Evolutionary conservation across 2,797 vertebrate species (phyloP).

Genomic region (Microctenopoma stevenorrisi): DNA sequence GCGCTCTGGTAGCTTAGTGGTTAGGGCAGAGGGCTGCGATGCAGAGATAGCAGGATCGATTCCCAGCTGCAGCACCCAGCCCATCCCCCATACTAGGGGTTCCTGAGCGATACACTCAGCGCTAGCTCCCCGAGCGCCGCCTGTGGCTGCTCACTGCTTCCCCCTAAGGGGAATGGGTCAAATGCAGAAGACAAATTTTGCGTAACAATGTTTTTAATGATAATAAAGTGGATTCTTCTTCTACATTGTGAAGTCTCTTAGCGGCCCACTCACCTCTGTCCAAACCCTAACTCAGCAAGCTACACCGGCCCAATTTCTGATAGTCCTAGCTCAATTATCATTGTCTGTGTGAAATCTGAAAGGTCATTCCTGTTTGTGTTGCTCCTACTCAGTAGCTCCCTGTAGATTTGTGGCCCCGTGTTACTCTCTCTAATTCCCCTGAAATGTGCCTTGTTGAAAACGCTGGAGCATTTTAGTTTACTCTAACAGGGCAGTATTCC

Average conservation of each 20-base stretch:
- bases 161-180: too few species aligned
- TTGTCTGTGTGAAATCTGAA: background rate
- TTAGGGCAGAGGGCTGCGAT: too few species aligned
- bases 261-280: conserved; percentile 37
- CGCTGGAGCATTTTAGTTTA: conserved; percentile 44
- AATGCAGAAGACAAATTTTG: too few species aligned
- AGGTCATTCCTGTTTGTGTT: conserved; percentile 21
- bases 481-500: conserved; percentile 34
- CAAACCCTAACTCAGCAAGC: conserved; percentile 2
- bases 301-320: conserved; percentile 16
- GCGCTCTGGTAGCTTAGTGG: too few species aligned
- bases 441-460: conserved; percentile 44
- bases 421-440: conserved; percentile 34
- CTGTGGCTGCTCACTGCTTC: too few species aligned
- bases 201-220: too few species aligned
- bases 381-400: conserved; percentile 36
- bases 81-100: too few species aligned
- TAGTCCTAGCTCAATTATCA: conserved; percentile 37
- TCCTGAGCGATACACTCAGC: too few species aligned
- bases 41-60: too few species aligned
- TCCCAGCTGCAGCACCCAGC: too few species aligned
- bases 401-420: conserved; percentile 30
- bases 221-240: too few species aligned
- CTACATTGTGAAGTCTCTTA: conserved; percentile 15
- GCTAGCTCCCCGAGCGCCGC: too few species aligned